Evolutionary conservation across 64 coral and sea anemone species (phyloP), one percentile per base, ranked within the genome.

Genomic region (Montipora foliosa): DNA sequence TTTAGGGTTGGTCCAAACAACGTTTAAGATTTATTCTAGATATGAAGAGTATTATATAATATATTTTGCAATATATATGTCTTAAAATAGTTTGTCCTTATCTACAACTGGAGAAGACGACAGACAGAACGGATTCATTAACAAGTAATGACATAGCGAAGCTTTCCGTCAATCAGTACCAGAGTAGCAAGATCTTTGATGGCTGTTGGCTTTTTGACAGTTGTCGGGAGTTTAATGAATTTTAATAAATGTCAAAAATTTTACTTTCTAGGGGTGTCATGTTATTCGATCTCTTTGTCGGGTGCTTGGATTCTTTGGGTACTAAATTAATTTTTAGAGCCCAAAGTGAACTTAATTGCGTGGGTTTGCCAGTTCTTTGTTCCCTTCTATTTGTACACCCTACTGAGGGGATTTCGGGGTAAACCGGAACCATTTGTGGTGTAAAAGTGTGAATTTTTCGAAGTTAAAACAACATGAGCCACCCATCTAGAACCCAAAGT

Each of bases 11-110:
- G 44, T 72, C 55, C 58, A 67, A 71, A 19, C 16, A 86, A 59
- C 61, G 44, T 86, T 86, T 4, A 51, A 86, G 45, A 24, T 29
- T 86, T 86, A 86, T 86, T 86, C 64, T 86, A 72, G 82, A 86
- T 17, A 3, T 24, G 44, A 86, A 78, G 71, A 86, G 44, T 86
- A 86, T 70, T 9, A 51, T 72, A 72, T 86, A 86, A 86, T 86
- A 86, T 86, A 86, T 86, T 86, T 86, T 86, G 62, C 71, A 86
- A 86, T 86, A 86, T 86, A 86, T 71, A 22, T 86, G 50, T 86
- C 44, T 13, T 21, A 71, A 86, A 86, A 68, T 86, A 69, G 17
- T 86, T 49, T 86, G n/a, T 72, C 68, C 8, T 14, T 53, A n/a
- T 49, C 24, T 86, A 67, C 21, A 17, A 3, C 48, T 46, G 15